Base-by-base conservation (phyloP, 2,797 vertebrate species). In the Phataginus tetradactyla region DNA sequence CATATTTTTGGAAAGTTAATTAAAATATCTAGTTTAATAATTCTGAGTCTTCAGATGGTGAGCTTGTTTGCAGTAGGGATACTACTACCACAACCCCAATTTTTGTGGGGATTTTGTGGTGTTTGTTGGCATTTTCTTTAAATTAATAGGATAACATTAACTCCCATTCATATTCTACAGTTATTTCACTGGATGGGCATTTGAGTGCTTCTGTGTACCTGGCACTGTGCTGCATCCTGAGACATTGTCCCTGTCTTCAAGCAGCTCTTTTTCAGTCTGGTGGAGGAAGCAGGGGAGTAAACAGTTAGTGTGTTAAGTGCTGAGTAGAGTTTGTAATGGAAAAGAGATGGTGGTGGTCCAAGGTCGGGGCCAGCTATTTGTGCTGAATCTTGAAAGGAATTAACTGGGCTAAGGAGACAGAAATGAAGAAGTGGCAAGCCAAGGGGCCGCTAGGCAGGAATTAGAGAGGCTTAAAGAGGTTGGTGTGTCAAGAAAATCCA, bases 1-100 rank as follows among this genome's bases (percentile, higher is more conserved):
- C 68, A 59, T 91, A 75, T 81, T 85, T 97, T 94, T 90, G n/a
- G 53, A 80, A 96, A 89, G 59, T 83, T 77, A 94, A 89, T 88
- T 80, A 91, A 94, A 84, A 86, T 66, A 68, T 13, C 23, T 95
- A 37, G 92, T 78, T 91, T 91, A 45, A 86, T 64, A 89, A 83
- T 84, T 92, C 87, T 97, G 79, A 97, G 69, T 92, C 96, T 92
- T 94, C 51, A 64, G 34, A 3, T 84, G 57, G 29, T 75, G 4
- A 32, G 13, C 59, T 91, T 93, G 9, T 49, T 69, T 91, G 34
- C 80, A 86, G 55, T 86, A 55, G 57, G 18, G n/a, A 42, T 74
- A 61, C 27, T 13, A 83, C 53, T 13, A 61, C 14, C 17, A 29
- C 17, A 45, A 8, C 14, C 39, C 18, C 3, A 29, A 37, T 95